These are phyloP conservation scores for Microctonus brassicae DNA, from an alignment of 2,888 invertebrate genomes.

Conservation along the genomic window DNA sequence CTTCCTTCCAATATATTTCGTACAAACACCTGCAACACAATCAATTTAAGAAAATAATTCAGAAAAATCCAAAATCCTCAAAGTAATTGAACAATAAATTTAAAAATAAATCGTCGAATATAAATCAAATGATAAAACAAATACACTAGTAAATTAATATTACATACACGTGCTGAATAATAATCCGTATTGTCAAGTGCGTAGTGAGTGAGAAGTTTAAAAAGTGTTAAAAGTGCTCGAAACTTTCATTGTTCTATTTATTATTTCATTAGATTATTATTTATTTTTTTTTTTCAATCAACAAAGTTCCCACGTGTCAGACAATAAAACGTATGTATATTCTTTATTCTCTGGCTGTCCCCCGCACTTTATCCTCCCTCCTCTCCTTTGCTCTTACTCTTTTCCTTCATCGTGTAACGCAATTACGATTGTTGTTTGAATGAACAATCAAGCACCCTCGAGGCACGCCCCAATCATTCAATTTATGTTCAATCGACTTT, in stretches of 20 bases:
- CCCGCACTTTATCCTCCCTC: conserved; percentile 3
- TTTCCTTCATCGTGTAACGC: conserved; percentile 62
- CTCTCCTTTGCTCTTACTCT: conserved; percentile 27
- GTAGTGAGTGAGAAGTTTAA: too few relatives aligned
- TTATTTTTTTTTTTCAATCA: not conserved
- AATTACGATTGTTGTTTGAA: conserved; percentile 71
- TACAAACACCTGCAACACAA: too few relatives aligned
- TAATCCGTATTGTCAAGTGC: not conserved
- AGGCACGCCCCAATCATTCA: conserved; percentile 69
- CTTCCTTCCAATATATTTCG: too few relatives aligned
- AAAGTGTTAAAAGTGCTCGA: conserved; percentile 25
- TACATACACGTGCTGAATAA: too few relatives aligned
- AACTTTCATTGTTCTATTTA: not conserved
- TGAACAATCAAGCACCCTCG: conserved; percentile 71
- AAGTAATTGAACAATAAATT: too few relatives aligned
- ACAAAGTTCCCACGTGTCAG: conserved; percentile 11
- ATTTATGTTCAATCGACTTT: conserved; percentile 70
- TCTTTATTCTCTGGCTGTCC: conserved; percentile 35
- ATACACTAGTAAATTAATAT: too few relatives aligned
- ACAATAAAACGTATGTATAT: conserved; percentile 12
- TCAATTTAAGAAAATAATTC: too few relatives aligned
- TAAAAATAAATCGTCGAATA: too few relatives aligned
- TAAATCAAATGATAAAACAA: too few relatives aligned
- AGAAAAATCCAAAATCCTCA: too few relatives aligned
- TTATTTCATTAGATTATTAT: not conserved